phyloP scores from a whole-genome alignment of 2,113 vertebrate genomes.

The Arenaria interpres region DNA sequence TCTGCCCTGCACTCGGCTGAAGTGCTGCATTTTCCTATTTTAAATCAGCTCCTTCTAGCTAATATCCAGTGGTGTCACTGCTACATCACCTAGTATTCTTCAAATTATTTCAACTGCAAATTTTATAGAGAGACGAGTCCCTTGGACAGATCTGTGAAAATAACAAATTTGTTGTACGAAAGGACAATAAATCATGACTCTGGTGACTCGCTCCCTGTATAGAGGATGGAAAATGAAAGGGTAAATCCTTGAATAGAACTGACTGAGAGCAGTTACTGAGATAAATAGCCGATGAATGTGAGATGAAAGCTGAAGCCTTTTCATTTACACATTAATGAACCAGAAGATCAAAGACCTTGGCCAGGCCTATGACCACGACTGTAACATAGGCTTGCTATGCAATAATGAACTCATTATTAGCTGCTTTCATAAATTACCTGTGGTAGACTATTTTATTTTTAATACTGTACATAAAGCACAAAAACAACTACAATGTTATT shows the following conservation, averaged over 20 bases:
- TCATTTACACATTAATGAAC: conserved; percentile 61
- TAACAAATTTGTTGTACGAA: conserved; percentile 19
- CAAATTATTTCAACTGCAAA: conserved; percentile 12
- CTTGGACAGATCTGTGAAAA: conserved; percentile 20
- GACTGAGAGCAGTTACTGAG: conserved; percentile 52
- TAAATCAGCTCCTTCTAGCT: neutral
- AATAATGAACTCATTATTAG: conserved; percentile 64
- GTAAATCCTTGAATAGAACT: conserved; percentile 57
- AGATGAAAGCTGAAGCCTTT: conserved; percentile 40
- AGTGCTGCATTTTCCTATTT: neutral
- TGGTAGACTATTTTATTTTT: conserved; percentile 52
- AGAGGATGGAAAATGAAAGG: conserved; percentile 57
- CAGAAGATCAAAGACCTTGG: conserved; percentile 64
- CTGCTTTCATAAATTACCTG: conserved; percentile 59
- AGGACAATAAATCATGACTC: conserved; percentile 39
- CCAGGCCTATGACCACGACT: conserved; percentile 37
- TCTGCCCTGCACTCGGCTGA: neutral
- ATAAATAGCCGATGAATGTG: conserved; percentile 50
- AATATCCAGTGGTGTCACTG: neutral
- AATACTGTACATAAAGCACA: conserved; percentile 39
- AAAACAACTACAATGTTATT: conserved; percentile 30
- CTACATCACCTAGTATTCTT: neutral
- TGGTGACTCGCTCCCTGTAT: conserved; percentile 13
- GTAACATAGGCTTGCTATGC: conserved; percentile 51
- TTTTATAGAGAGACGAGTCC: neutral